Percentiles rank a stretch among this genome's conserved stretches.
Evolutionary conservation across 2,113 vertebrate species (phyloP).

Genomic region (Abramis brama): DNA sequence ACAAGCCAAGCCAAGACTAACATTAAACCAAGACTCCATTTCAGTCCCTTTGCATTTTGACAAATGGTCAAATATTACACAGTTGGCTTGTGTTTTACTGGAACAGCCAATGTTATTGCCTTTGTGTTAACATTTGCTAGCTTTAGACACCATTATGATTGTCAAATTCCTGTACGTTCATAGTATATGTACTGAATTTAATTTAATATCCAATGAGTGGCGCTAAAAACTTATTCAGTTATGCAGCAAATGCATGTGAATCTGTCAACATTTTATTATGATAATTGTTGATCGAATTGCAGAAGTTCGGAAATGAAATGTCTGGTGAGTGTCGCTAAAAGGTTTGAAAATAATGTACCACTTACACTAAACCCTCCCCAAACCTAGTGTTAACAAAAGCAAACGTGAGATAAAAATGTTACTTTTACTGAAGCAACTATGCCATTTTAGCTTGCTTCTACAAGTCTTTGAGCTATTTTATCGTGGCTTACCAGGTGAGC

Average conservation of each 20-base stretch:
- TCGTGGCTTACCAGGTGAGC: neutral
- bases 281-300: no score
- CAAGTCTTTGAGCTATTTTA: neutral
- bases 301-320: no score
- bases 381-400: neutral
- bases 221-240: no score
- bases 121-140: neutral
- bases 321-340: no score
- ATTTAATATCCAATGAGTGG: no score
- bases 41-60: neutral
- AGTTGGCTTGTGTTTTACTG: neutral
- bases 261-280: no score
- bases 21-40: slow-evolving; percentile 22
- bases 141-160: neutral
- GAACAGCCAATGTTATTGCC: neutral
- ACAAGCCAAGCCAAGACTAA: slow-evolving; percentile 8
- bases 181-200: neutral
- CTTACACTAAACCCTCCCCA: no score
- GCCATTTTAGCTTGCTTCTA: neutral
- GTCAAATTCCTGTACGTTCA: neutral
- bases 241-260: no score
- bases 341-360: no score
- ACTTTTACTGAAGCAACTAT: neutral
- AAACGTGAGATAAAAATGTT: neutral
- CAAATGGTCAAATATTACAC: slow-evolving; percentile 1